phyloP scores from a whole-genome alignment of 2,113 vertebrate genomes.

The Peromyscus maniculatus region DNA sequence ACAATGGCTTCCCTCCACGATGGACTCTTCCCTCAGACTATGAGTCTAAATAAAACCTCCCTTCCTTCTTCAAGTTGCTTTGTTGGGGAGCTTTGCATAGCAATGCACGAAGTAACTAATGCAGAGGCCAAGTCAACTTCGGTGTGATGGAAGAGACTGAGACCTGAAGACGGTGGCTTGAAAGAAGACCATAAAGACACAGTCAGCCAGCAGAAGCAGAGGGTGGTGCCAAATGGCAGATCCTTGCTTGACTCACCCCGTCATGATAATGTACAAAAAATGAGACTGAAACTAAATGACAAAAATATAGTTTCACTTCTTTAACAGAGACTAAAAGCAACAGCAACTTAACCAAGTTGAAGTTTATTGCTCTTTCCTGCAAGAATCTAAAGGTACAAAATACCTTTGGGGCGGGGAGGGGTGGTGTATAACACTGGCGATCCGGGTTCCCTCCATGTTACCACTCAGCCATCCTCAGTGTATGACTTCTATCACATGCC shows the following conservation, averaged over 20 bases:
- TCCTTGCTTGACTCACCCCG: not conserved
- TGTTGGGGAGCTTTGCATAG: not conserved
- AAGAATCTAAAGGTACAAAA: not conserved
- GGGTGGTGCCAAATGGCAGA: not conserved
- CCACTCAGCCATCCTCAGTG: not conserved
- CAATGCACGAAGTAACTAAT: not conserved
- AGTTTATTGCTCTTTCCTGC: not conserved
- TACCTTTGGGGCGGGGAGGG: not conserved
- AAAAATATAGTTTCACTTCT: not conserved
- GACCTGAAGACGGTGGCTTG: not conserved
- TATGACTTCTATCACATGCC: not conserved
- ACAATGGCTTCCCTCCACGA: not conserved
- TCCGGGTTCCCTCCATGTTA: not conserved
- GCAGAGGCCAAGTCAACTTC: not conserved
- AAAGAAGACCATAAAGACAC: not conserved
- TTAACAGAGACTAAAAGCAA: not conserved
- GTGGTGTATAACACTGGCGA: no score
- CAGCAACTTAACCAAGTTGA: not conserved
- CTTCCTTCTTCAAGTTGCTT: not conserved
- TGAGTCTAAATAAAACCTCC: not conserved
- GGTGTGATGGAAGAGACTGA: fast-evolving
- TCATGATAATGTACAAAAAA: not conserved
- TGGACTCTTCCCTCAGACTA: not conserved
- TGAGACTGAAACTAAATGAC: not conserved
- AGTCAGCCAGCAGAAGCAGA: no score